Evolutionary conservation across 2,113 vertebrate species (phyloP).

Genomic region (Anarhynchus alexandrinus): DNA sequence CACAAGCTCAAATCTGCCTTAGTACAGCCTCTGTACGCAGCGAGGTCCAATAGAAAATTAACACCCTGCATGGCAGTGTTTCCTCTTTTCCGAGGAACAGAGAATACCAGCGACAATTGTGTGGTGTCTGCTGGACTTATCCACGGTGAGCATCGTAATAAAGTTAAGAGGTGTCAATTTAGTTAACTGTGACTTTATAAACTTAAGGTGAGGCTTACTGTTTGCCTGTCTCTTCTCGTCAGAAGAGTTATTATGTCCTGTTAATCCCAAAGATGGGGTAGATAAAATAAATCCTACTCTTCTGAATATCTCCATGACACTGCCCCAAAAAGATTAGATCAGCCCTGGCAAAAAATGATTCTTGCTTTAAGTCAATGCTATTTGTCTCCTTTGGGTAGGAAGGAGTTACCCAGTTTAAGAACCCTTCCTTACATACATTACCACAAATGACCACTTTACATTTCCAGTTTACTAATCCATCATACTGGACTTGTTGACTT

Average conservation of each 20-base stretch:
- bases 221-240: not conserved
- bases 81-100: not conserved
- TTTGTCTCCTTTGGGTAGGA: not conserved
- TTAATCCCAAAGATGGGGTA: not conserved
- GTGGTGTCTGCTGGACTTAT: not conserved
- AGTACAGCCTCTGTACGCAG: not conserved
- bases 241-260: not conserved
- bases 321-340: not conserved
- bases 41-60: not conserved
- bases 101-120: not conserved
- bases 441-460: not conserved
- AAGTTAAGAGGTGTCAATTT: not conserved
- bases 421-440: not conserved
- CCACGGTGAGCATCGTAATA: not conserved
- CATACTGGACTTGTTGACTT: not conserved
- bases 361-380: not conserved
- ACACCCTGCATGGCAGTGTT: not conserved
- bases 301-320: not conserved
- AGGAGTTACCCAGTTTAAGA: not conserved
- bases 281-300: not conserved
- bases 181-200: not conserved
- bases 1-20: not conserved
- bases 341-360: not conserved
- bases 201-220: not conserved
- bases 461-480: not conserved